Evolutionary conservation across 2,797 vertebrate genomes (phyloP).

Genomic region (Pelochelys cantorii): DNA sequence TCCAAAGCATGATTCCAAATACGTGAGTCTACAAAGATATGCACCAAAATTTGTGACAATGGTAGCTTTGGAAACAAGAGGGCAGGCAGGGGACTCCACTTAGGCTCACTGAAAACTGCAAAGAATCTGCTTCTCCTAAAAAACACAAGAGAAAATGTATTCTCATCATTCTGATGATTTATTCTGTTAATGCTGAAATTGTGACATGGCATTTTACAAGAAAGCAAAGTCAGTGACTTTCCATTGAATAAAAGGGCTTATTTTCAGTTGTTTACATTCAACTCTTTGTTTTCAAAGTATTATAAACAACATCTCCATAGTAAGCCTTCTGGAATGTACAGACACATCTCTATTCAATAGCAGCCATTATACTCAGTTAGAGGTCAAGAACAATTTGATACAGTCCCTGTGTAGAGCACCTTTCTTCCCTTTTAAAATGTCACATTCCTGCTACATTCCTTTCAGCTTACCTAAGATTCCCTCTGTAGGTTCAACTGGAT

Average conservation of each 20-base stretch:
- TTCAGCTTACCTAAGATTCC: conserved; percentile 62
- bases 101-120: background rate
- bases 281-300: background rate
- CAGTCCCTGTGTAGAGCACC: conserved; percentile 12
- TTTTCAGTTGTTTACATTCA: background rate
- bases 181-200: background rate
- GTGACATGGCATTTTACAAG: background rate
- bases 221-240: background rate
- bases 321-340: background rate
- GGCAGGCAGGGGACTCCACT: no score
- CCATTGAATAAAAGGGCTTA: background rate
- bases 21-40: background rate
- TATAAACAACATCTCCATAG: background rate
- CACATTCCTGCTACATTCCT: conserved; percentile 42
- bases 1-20: background rate
- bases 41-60: background rate
- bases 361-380: background rate
- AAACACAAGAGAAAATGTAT: background rate
- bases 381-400: conserved; percentile 41
- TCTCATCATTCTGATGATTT: background rate
- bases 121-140: background rate
- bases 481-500: conserved; percentile 24
- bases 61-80: background rate
- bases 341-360: conserved; percentile 19
- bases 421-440: conserved; percentile 54